phyloP scores from a whole-genome alignment of 2,888 invertebrate genomes.

The Hydroisotoma schaefferi region DNA sequence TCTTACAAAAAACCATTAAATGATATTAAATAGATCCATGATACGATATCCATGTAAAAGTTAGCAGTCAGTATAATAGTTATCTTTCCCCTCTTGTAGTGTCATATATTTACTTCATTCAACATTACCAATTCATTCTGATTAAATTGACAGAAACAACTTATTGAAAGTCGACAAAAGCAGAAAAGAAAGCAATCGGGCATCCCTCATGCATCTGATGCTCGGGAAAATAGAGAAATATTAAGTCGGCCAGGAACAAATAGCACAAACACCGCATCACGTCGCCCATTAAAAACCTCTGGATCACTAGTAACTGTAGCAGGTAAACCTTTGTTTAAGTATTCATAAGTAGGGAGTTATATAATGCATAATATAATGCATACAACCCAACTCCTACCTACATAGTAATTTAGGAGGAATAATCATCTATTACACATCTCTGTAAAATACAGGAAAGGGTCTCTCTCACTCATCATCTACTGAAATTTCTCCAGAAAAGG shows the following conservation, averaged over 20 bases:
- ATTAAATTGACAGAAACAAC: constrained; percentile 48
- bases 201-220: constrained; percentile 49
- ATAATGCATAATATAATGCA: not conserved
- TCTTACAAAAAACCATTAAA: no score
- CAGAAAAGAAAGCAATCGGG: constrained; percentile 48
- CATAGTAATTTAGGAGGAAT: not conserved
- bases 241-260: constrained; percentile 28
- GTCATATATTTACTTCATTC: no score
- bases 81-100: no score
- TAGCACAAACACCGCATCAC: constrained; percentile 20
- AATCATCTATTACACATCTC: not conserved
- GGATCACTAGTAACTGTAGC: constrained; percentile 5
- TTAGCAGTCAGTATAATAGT: no score
- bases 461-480: constrained; percentile 15
- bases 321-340: not conserved
- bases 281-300: constrained; percentile 10
- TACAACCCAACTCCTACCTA: not conserved
- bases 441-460: not conserved
- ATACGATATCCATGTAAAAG: no score
- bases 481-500: constrained; percentile 29
- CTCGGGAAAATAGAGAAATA: constrained; percentile 38
- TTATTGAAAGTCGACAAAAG: constrained; percentile 48
- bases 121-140: no score
- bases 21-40: no score
- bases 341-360: not conserved